phyloP scores from a whole-genome alignment of 1,140 invertebrate species.

The Neuroterus valhalla region DNA sequence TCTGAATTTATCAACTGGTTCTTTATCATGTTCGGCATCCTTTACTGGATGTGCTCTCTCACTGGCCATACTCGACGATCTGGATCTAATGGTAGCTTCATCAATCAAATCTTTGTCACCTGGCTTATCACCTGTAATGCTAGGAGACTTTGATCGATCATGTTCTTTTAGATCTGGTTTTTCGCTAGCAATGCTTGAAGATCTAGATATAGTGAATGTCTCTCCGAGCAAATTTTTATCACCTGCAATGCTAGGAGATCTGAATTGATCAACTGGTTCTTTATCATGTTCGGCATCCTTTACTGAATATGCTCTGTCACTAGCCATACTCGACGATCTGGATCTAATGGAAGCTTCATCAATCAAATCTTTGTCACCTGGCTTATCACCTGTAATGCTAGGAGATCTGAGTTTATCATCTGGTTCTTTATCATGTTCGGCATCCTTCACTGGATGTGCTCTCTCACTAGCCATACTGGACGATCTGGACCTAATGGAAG shows the following conservation, averaged over 20 bases:
- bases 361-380: constrained; percentile 12
- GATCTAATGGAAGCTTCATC: neutral
- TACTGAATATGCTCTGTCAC: constrained; percentile 24
- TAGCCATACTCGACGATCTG: constrained; percentile 12
- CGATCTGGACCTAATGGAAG: constrained; percentile 37
- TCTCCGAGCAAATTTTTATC: constrained; percentile 32
- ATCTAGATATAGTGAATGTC: constrained; percentile 45
- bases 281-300: no score
- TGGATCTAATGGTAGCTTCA: neutral
- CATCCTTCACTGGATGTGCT: constrained; percentile 25
- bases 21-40: neutral
- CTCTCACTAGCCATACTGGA: constrained; percentile 36
- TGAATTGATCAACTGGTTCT: no score
- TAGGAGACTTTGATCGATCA: neutral
- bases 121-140: neutral
- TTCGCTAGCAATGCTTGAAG: constrained; percentile 48
- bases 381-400: no score
- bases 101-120: neutral
- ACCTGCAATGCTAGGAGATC: constrained; percentile 43
- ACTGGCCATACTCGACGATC: constrained; percentile 26
- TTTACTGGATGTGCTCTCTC: neutral
- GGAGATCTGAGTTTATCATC: constrained; percentile 25
- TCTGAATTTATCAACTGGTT: constrained; percentile 29
- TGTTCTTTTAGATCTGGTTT: neutral
- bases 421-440: neutral